Evolutionary conservation across 2,797 vertebrate species (phyloP).

Genomic region (Rhabdophis nuchalis): DNA sequence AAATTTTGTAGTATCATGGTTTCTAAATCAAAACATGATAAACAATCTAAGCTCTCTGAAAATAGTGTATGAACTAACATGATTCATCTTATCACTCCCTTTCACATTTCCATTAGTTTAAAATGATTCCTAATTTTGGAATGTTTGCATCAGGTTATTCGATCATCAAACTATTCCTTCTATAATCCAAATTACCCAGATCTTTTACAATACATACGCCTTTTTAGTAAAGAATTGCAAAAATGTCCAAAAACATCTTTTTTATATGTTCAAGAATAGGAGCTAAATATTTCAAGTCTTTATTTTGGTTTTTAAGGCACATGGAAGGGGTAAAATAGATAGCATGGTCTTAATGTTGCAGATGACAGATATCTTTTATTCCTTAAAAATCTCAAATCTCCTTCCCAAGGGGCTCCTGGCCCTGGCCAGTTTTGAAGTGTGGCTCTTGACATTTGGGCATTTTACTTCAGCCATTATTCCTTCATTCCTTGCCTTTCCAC

Average conservation of each 20-base stretch:
- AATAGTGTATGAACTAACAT: neutral
- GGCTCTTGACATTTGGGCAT: neutral
- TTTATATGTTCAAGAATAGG: neutral
- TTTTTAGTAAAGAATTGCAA: neutral
- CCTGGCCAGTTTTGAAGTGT: neutral
- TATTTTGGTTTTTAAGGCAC: neutral
- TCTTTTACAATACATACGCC: neutral
- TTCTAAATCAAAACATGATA: neutral
- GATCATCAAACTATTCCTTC: neutral
- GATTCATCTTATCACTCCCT: neutral
- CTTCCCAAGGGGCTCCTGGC: neutral
- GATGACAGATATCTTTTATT: neutral
- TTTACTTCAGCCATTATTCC: neutral
- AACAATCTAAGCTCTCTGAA: neutral
- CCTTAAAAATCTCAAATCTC: neutral
- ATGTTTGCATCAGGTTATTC: neutral
- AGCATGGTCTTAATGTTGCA: neutral
- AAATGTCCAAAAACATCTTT: neutral
- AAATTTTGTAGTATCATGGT: neutral
- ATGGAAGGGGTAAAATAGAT: neutral
- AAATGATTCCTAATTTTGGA: neutral
- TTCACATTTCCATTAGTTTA: conserved; percentile 10
- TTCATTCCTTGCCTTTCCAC: neutral
- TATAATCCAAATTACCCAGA: neutral
- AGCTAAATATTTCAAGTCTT: neutral